These are phyloP conservation scores for Rhynchophorus ferrugineus DNA, from an alignment of 1,140 invertebrate genomes.

Conservation along the genomic window DNA sequence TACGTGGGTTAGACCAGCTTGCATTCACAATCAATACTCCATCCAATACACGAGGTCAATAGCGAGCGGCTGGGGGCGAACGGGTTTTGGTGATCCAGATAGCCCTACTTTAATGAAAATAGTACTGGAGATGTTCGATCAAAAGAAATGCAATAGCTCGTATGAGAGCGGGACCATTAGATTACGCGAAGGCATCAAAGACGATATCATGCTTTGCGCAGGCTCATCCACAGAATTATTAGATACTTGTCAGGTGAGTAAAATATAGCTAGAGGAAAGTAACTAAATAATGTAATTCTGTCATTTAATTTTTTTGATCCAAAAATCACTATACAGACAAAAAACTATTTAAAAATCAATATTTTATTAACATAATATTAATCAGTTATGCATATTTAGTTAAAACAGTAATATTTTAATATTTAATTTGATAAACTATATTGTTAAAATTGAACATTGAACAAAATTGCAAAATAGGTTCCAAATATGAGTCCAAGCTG, in stretches of 20 bases:
- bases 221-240: slow-evolving; percentile 42
- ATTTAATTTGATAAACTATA: no score
- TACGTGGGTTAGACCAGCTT: slow-evolving; percentile 47
- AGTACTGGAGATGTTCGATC: slow-evolving; percentile 35
- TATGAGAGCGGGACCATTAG: slow-evolving; percentile 26
- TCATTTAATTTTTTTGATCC: no score
- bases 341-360: no score
- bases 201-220: slow-evolving; percentile 56
- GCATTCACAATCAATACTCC: slow-evolving; percentile 44
- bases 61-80: slow-evolving; percentile 34
- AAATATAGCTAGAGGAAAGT: no score
- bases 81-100: slow-evolving; percentile 35
- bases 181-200: slow-evolving; percentile 33
- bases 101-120: slow-evolving; percentile 47
- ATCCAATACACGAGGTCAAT: slow-evolving; percentile 17
- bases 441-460: no score
- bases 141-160: slow-evolving; percentile 25
- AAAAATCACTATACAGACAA: no score
- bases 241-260: slow-evolving; percentile 45
- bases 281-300: no score
- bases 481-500: no score
- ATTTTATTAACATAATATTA: no score
- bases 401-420: no score
- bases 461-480: no score
- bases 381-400: no score